Conservation (phyloP, 2,113 vertebrate species). For the Paramormyrops kingsleyae region DNA sequence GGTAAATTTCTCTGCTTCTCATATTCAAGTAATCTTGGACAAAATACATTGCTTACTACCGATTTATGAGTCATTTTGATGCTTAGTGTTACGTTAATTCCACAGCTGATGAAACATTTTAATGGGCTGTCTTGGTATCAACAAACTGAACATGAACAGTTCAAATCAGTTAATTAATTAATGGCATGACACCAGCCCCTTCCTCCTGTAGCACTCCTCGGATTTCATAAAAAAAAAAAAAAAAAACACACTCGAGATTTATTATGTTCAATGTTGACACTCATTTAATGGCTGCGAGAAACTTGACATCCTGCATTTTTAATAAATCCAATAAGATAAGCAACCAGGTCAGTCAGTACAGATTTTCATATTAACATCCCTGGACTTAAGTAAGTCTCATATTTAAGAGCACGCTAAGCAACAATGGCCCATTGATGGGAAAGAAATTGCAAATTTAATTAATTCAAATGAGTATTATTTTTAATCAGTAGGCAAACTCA, state of each 20-base stretch:
- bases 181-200: neutral
- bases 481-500: constrained; percentile 43
- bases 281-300: neutral
- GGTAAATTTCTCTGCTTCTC: neutral
- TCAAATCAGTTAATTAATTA: neutral
- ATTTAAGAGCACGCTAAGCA: constrained; percentile 20
- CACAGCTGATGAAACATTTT: neutral
- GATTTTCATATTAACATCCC: constrained; percentile 32
- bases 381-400: constrained; percentile 27
- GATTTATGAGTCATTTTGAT: neutral
- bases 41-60: neutral
- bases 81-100: neutral
- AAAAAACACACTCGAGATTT: neutral
- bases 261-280: neutral
- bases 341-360: constrained; percentile 18
- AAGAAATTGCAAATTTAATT: constrained; percentile 41
- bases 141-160: neutral
- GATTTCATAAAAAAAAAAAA: neutral
- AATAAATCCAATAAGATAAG: neutral
- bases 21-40: neutral
- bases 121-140: neutral
- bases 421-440: constrained; percentile 25
- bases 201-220: neutral
- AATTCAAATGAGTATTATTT: constrained; percentile 46
- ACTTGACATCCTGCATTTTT: neutral